Evolutionary conservation across 2,888 invertebrate genomes (phyloP), one percentile per base, ranked within the genome.

Genomic region (Palloptera scutellata): DNA sequence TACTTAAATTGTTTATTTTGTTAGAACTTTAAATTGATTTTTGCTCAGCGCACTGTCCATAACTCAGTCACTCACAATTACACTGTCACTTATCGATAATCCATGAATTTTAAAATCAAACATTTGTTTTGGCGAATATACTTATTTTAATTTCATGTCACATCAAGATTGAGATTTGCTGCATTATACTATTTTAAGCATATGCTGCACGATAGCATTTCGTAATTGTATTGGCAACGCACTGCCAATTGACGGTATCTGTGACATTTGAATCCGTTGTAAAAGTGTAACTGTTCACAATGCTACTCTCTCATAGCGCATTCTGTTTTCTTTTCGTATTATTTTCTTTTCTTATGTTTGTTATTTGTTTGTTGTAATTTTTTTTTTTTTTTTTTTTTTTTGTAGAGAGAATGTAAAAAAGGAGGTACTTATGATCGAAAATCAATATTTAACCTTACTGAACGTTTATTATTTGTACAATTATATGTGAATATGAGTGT

Each of bases 381-480:
- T 12, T 45, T 45, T 62, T 40, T 51, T n/a, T 52, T 69, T 65
- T 12, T 65, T 58, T 15, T 66, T 67, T 60, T 62, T 68, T n/a
- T 58, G 17, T 54, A 54, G 12, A 41, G 30, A 43, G 19, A 63
- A 48, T 10, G 48, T 5, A 48, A 48, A 48, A 48, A n/a, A 19
- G 66, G 64, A 42, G 72, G 69, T 70, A 70, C 71, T 73, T 73
- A 72, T 73, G 74, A 75, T 73, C 69, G 72, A 74, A 74, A 75
- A 74, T 75, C 75, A 75, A 75, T 75, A 75, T 67, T 75, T 70
- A 75, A 70, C 67, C 61, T 64, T 60, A 60, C 53, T 20, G 9
- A 51, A 51, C 48, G 48, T 15, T 48, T 48, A 48, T 48, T 40
- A 20, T n/a, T 48, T 48, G n/a, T 6, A 48, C 15, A 48, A n/a